Base-by-base conservation (phyloP, 2,113 vertebrate species). In the Microtus pennsylvanicus region DNA sequence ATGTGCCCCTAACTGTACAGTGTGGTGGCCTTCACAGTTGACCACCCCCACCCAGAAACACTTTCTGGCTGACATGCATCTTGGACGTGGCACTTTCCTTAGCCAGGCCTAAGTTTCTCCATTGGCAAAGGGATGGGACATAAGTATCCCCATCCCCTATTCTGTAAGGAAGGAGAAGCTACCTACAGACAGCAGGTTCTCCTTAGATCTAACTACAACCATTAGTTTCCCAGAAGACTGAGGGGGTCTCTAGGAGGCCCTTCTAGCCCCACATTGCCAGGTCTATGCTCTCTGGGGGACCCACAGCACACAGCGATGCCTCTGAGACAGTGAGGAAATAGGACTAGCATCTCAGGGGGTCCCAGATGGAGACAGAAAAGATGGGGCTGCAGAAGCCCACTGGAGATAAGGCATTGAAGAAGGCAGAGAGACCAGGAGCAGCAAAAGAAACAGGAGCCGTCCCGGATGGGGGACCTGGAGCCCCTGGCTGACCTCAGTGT, bases 281-380 rank as follows among this genome's bases (percentile, higher is more conserved):
- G 35, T 67, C 45, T 67, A 50, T 7, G 4, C n/a, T 50, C 17
- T 9, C 42, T 6, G 0, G 5, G 26, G 58, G 21, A 22, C 2
- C 14, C 4, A 24, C 42, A 2, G 45, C 7, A 28, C 0, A 1
- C 45, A 5, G 7, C 7, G 17, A 30, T 33, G 33, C 7, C 81
- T 67, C 16, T 22, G 61, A 28, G 22, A 4, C 1, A 65, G 14
- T 42, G 5, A 21, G 21, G 17, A 33, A 5, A 0, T 0, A 0
- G 22, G 33, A 58, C 16, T 21, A 33, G 33, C 38, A 12, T 0
- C 0, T 0, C 28, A 0, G 1, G 1, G 9, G 13, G 4, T 19
- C 63, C 0, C 28, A 52, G 58, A 76, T 2, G 1, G 63, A 33
- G 19, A 12, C 0, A 1, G 19, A 0, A 12, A 19, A 81, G 26